Evolutionary conservation across 1,140 invertebrate genomes (phyloP).

Genomic region (Hermatobates lingyangjiaoensis): DNA sequence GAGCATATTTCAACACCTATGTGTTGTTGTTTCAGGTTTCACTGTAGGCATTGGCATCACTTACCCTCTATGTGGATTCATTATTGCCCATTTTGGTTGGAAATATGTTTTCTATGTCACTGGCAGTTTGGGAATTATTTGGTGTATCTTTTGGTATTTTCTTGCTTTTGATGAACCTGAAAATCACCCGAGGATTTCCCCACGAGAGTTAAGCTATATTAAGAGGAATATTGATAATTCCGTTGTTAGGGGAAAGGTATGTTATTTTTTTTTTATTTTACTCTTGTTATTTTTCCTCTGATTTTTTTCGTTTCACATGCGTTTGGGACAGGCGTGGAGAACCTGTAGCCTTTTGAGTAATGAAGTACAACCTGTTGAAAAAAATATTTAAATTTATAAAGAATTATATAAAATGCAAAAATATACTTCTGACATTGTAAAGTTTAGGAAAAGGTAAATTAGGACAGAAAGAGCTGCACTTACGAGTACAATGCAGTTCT

Average conservation of each 20-base stretch:
- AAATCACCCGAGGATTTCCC: constrained; percentile 49
- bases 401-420: too few species aligned
- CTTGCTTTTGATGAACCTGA: constrained; percentile 54
- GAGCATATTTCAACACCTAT: too few species aligned
- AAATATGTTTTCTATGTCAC: constrained; percentile 46
- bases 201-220: constrained; percentile 48
- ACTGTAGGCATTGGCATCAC: constrained; percentile 52
- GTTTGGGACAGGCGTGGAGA: too few species aligned
- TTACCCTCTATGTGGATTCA: constrained; percentile 45
- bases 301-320: too few species aligned
- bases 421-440: too few species aligned
- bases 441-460: too few species aligned
- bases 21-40: constrained; percentile 27
- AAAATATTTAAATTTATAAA: too few species aligned
- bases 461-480: too few species aligned
- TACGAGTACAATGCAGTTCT: too few species aligned
- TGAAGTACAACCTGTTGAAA: too few species aligned
- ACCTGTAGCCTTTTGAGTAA: too few species aligned
- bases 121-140: constrained; percentile 40
- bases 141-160: constrained; percentile 52
- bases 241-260: constrained; percentile 27
- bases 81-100: constrained; percentile 46
- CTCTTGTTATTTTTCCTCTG: background rate
- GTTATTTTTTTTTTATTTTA: background rate
- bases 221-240: constrained; percentile 32